phyloP scores from a whole-genome alignment of 1,140 invertebrate species.

The Drosophila eugracilis region DNA sequence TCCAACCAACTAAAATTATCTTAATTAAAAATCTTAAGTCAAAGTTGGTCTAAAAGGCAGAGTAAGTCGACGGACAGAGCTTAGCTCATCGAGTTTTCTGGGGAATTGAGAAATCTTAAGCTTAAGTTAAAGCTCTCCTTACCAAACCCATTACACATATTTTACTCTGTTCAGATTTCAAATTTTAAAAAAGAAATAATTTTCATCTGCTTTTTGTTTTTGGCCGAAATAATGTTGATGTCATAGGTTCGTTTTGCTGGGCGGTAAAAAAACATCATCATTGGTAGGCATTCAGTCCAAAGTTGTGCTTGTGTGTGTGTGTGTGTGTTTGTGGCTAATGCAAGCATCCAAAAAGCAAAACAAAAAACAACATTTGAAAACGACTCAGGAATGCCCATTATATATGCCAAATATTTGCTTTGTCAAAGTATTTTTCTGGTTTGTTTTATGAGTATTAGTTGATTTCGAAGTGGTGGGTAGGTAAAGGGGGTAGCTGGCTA shows the following conservation, averaged over 20 bases:
- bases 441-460: conserved; percentile 52
- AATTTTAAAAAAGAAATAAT: conserved; percentile 48
- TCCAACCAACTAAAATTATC: conserved; percentile 69
- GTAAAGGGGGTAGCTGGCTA: conserved; percentile 22
- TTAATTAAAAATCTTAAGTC: conserved; percentile 80
- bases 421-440: conserved; percentile 60
- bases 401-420: conserved; percentile 64
- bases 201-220: conserved; percentile 42
- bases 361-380: conserved; percentile 32
- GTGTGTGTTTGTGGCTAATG: conserved; percentile 52
- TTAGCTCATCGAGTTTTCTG: conserved; percentile 77
- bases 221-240: conserved; percentile 69
- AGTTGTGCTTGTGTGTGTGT: conserved; percentile 23
- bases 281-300: conserved; percentile 59
- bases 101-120: conserved; percentile 73
- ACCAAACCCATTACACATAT: conserved; percentile 38
- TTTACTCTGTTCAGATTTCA: conserved; percentile 54
- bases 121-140: neutral
- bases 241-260: conserved; percentile 61
- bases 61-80: conserved; percentile 26
- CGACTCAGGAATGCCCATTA: conserved; percentile 55
- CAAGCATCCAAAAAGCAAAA: conserved; percentile 53
- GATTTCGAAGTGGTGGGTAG: conserved; percentile 45
- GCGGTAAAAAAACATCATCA: conserved; percentile 58
- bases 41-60: conserved; percentile 51